These are phyloP conservation scores for Jaculus jaculus DNA, from an alignment of 2,113 vertebrate genomes.

Conservation along the genomic window DNA sequence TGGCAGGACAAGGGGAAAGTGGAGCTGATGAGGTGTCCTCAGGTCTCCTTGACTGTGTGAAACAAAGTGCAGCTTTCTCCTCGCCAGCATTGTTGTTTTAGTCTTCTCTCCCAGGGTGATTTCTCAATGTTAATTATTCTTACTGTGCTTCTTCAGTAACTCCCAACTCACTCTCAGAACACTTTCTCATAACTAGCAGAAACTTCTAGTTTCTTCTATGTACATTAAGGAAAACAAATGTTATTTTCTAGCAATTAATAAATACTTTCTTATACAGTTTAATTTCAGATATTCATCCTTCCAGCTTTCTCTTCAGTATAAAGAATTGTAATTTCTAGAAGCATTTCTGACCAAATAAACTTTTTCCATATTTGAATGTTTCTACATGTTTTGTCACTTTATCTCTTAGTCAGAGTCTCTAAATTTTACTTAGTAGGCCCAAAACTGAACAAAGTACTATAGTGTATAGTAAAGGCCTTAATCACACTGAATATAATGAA, in stretches of 20 bases:
- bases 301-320: not conserved
- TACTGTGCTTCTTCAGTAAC: not conserved
- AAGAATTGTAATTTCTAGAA: not conserved
- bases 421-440: not conserved
- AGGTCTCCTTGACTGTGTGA: not conserved
- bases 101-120: constrained; percentile 18
- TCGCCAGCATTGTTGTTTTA: constrained; percentile 31
- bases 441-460: not conserved
- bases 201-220: not conserved
- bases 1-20: not conserved
- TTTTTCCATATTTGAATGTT: not conserved
- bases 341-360: not conserved
- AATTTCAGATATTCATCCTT: not conserved
- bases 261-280: not conserved
- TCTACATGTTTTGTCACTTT: not conserved
- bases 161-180: not conserved
- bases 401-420: not conserved
- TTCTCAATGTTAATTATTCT: constrained; percentile 54
- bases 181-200: not conserved
- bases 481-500: not conserved
- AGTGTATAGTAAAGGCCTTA: not conserved
- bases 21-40: not conserved
- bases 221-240: not conserved
- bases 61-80: constrained; percentile 13
- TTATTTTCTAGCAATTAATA: not conserved